These are phyloP conservation scores for Eclectus roratus DNA, from an alignment of 2,113 vertebrate species.

Conservation along the genomic window DNA sequence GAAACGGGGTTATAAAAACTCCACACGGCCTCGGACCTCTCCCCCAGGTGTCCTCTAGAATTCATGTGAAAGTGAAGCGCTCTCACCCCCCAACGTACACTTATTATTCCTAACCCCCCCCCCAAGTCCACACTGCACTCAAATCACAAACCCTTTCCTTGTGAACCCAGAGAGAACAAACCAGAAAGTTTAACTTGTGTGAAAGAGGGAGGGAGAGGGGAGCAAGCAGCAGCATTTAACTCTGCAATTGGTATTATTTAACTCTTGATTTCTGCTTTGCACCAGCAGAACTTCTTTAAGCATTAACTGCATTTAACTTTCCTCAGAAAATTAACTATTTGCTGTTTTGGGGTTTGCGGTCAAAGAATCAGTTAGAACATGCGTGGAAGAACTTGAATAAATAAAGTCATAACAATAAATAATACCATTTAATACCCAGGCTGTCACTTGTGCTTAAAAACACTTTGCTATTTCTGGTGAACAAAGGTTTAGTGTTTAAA, in stretches of 20 bases:
- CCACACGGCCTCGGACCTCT: background rate
- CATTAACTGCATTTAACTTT: background rate
- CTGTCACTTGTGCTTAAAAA: background rate
- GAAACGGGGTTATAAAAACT: background rate
- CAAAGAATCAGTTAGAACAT: too few relatives aligned
- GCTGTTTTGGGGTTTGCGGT: background rate
- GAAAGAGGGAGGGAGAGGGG: background rate
- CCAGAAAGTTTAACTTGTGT: background rate
- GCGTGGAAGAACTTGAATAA: background rate
- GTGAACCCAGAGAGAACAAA: background rate
- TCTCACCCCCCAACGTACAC: background rate
- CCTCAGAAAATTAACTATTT: background rate
- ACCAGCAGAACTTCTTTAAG: background rate
- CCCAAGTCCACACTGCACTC: background rate
- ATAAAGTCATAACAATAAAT: background rate
- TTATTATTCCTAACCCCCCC: background rate
- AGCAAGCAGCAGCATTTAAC: background rate
- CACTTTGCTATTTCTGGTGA: slow-evolving; percentile 22
- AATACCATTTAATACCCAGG: background rate
- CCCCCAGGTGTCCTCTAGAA: background rate
- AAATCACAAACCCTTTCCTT: background rate
- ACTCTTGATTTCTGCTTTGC: background rate
- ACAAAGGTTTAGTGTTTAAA: slow-evolving; percentile 60
- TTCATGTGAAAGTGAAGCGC: background rate
- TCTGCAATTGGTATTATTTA: background rate